Evolutionary conservation across 2,113 vertebrate genomes (phyloP), one percentile per base, ranked within the genome.

Genomic region (Heptranchias perlo): DNA sequence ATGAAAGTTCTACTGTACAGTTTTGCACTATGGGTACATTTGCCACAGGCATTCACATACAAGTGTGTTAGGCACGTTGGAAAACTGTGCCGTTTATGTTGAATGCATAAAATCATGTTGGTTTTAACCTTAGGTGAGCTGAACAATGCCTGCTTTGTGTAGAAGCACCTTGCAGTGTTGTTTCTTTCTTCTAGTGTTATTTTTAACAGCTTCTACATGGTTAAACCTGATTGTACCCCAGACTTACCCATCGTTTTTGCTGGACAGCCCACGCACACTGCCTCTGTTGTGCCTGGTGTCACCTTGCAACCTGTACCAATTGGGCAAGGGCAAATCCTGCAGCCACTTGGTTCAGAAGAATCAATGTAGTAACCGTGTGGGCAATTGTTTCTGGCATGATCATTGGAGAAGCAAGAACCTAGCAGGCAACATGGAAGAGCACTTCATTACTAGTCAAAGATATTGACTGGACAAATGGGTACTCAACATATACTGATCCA

Each of bases 381-480:
- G 76, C 98, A 99, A 96, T 96, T 96, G 95, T 95, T 97, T 44
- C 97, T 97, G 0, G 97, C 97, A 96, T 98, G 98, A 23, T 99
- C 98, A 93, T 98, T 98, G 0, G 98, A 98, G 95, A 98, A 98
- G 96, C 98, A 99, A 14, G 98, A 98, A 11, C 98, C 98, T 99
- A 97, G 52, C 93, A 92, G 52, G 35, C 23, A 76, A 54, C 94
- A 35, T 67, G 54, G 21, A 96, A 58, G 14, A 52, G 5, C 39
- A 95, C 31, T 69, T 95, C 47, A 95, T 69, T 31, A 95, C 35
- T 49, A 35, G 13, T 13, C 25, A 54, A 86, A 86, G n/a, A 65
- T 44, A 62, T 31, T 31, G 11, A 21, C 54, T 61, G 31, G 35
- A 62, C 35, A 89, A 35, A 58, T 35, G 28, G 76, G n/a, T n/a